Percentiles rank a stretch among this genome's conserved stretches.
These are phyloP conservation scores for Sus scrofa DNA, from an alignment of 2,113 vertebrate genomes.

Conservation along the genomic window DNA sequence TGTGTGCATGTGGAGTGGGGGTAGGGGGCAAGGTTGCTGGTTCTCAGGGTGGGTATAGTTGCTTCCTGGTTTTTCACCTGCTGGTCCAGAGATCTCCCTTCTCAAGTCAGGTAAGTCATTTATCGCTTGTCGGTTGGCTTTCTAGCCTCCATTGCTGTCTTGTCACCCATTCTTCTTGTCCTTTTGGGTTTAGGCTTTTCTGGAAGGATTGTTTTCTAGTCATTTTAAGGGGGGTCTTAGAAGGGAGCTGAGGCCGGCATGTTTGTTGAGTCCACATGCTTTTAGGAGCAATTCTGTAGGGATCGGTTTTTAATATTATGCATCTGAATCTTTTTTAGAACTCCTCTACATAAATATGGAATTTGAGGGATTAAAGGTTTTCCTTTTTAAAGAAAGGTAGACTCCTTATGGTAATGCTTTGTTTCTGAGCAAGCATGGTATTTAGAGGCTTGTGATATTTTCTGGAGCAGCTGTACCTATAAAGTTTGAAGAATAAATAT, in stretches of 20 bases:
- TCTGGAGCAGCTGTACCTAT: constrained; percentile 44
- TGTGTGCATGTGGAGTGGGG: neutral
- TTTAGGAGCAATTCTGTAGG: neutral
- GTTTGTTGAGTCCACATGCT: neutral
- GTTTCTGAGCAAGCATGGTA: constrained; percentile 55
- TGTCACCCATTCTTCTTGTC: neutral
- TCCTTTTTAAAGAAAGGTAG: constrained; percentile 67
- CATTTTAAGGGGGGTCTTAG: neutral
- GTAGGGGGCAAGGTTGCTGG: neutral
- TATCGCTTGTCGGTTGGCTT: neutral
- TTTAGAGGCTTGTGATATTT: constrained; percentile 59
- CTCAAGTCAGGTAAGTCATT: neutral
- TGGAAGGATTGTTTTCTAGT: neutral
- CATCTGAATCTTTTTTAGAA: neutral
- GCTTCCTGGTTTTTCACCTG: neutral
- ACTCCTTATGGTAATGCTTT: constrained; percentile 7
- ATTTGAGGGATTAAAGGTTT: constrained; percentile 31
- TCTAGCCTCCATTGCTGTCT: neutral
- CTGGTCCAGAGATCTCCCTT: neutral
- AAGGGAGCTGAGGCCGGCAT: neutral
- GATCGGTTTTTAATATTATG: neutral
- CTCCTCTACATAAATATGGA: neutral
- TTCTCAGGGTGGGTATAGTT: neutral
- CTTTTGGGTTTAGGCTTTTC: neutral
- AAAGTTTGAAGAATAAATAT: constrained; percentile 53